phyloP scores from a whole-genome alignment of 2,797 vertebrate genomes.

The Pogoniulus pusillus region DNA sequence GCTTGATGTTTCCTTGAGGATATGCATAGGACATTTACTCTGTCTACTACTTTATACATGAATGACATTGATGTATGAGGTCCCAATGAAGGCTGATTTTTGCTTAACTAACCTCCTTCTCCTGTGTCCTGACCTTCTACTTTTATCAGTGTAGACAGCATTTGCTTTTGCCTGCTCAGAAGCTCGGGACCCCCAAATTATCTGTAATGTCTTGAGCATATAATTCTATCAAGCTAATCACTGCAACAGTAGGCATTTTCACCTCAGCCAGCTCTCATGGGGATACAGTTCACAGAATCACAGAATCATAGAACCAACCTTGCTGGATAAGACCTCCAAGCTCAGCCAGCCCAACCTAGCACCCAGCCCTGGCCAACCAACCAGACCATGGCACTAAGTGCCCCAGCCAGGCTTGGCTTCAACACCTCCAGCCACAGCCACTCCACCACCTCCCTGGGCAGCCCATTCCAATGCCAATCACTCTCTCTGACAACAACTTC shows the following conservation, averaged over 20 bases:
- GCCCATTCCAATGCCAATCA: too few relatives aligned
- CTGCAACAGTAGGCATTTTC: neutral
- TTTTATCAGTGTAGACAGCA: neutral
- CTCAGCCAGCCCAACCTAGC: too few relatives aligned
- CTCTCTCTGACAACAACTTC: too few relatives aligned
- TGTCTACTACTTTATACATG: neutral
- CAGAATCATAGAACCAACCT: too few relatives aligned
- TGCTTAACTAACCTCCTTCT: conserved; percentile 4
- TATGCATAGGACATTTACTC: neutral
- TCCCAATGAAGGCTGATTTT: neutral
- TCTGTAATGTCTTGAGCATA: conserved; percentile 2
- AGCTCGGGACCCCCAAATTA: conserved; percentile 9
- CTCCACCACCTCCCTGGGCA: too few relatives aligned
- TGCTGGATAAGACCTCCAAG: too few relatives aligned
- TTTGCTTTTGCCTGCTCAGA: conserved; percentile 15
- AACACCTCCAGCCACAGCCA: too few relatives aligned
- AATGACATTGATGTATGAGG: neutral
- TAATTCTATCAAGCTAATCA: conserved; percentile 23
- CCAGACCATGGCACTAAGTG: too few relatives aligned
- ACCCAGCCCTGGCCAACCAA: too few relatives aligned
- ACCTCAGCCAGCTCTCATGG: neutral
- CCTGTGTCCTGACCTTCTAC: neutral
- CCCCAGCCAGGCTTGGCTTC: too few relatives aligned
- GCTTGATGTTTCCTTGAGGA: neutral
- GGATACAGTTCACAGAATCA: too few relatives aligned